Percentiles rank a stretch among this genome's conserved stretches.
Evolutionary conservation across 1,140 invertebrate genomes (phyloP).

Genomic region (Archivesica marissinica): DNA sequence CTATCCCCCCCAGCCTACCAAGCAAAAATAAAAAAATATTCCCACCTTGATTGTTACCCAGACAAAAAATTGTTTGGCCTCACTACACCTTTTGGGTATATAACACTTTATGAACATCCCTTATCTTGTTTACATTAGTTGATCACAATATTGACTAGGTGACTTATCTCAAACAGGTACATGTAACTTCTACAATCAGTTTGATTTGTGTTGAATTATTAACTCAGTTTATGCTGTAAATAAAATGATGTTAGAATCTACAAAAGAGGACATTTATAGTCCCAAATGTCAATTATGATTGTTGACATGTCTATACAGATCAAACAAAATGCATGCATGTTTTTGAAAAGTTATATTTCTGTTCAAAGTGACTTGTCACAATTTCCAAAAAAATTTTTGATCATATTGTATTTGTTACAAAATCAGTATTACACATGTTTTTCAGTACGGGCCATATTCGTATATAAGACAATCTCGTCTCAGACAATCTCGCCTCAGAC

Average conservation of each 20-base stretch:
- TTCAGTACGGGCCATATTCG: too few relatives aligned
- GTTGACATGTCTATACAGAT: conserved; percentile 14
- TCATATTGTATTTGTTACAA: too few relatives aligned
- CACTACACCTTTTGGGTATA: conserved; percentile 21
- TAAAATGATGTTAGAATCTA: conserved; percentile 25
- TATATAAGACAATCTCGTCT: too few relatives aligned
- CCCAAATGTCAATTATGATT: conserved; percentile 14
- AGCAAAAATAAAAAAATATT: too few relatives aligned
- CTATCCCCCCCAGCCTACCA: too few relatives aligned
- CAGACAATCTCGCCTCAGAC: too few relatives aligned
- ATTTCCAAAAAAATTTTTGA: too few relatives aligned
- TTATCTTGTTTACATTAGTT: conserved; percentile 52
- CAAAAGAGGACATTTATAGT: conserved; percentile 30
- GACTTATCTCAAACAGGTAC: conserved; percentile 43
- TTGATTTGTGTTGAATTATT: conserved; percentile 34
- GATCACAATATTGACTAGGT: conserved; percentile 51
- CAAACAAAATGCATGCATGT: conserved; percentile 33
- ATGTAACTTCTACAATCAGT: conserved; percentile 27
- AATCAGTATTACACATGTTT: too few relatives aligned
- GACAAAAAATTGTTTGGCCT: too few relatives aligned
- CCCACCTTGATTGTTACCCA: too few relatives aligned
- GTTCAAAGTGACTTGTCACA: too few relatives aligned
- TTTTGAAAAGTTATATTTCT: too few relatives aligned
- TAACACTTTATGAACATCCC: conserved; percentile 34
- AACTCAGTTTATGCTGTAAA: conserved; percentile 41